Conservation (phyloP, 2,113 vertebrate species). For the Gallinago jamesoni region DNA sequence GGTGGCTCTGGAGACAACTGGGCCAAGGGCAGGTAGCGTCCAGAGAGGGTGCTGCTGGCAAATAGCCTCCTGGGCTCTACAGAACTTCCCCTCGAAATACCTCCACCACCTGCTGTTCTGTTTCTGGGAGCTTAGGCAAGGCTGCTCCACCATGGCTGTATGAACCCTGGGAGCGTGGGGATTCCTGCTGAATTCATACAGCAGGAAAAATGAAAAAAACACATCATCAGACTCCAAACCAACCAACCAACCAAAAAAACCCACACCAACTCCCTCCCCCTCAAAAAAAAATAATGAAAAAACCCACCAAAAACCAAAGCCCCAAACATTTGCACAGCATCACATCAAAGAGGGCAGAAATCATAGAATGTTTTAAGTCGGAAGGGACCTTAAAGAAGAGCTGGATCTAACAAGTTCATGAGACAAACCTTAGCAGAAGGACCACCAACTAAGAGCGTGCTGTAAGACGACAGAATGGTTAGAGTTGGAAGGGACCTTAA, state of each 20-base stretch:
- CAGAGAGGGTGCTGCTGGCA: not conserved
- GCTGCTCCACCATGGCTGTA: not conserved
- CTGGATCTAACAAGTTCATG: no score
- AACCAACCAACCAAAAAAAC: not conserved
- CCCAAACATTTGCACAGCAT: not conserved
- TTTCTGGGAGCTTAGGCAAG: not conserved
- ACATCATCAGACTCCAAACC: not conserved
- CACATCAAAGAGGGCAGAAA: not conserved
- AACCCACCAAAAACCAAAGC: not conserved
- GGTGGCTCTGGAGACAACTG: not conserved
- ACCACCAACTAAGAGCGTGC: no score
- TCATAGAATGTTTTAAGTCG: not conserved
- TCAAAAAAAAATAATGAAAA: not conserved
- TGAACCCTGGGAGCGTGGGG: fast-evolving
- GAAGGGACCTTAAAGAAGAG: no score
- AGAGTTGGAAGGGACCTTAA: not conserved
- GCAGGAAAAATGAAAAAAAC: not conserved
- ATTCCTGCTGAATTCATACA: not conserved
- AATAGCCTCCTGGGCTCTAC: not conserved
- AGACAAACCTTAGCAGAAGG: no score
- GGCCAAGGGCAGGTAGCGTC: fast-evolving
- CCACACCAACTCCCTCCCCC: no score
- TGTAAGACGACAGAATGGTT: not conserved
- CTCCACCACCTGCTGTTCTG: not conserved
- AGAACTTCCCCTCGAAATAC: not conserved